These are phyloP conservation scores for Gymnoscopelus braueri DNA, from an alignment of 2,797 vertebrate genomes.

Conservation along the genomic window DNA sequence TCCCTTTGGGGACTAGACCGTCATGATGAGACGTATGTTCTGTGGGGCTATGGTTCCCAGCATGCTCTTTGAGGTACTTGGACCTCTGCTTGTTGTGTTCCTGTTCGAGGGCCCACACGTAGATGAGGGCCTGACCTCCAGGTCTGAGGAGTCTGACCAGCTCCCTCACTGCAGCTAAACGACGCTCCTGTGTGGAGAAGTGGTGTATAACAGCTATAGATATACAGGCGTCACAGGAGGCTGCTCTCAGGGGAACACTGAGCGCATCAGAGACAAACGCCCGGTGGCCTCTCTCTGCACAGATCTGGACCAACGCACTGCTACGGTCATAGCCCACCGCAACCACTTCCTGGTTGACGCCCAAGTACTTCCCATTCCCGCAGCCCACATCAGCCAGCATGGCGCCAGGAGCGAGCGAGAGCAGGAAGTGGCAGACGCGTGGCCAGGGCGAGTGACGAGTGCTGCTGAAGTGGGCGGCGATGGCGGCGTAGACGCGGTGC, in stretches of 20 bases:
- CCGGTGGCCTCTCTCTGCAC: constrained; percentile 84
- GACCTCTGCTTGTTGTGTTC: constrained; percentile 92
- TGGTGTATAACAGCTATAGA: constrained; percentile 97
- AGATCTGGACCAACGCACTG: constrained; percentile 88
- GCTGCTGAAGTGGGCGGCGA: constrained; percentile 94
- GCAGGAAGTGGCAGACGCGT: constrained; percentile 86
- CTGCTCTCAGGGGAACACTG: constrained; percentile 83
- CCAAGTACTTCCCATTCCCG: constrained; percentile 96
- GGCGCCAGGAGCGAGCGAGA: constrained; percentile 81
- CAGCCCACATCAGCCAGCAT: constrained; percentile 93
- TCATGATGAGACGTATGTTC: constrained; percentile 2
- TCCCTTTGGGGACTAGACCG: constrained; percentile 33
- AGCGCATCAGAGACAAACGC: constrained; percentile 90
- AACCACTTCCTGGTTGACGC: constrained; percentile 81
- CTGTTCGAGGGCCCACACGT: constrained; percentile 98
- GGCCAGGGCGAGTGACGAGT: constrained; percentile 96
- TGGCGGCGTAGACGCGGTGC: constrained; percentile 92
- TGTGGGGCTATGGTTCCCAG: constrained; percentile 4
- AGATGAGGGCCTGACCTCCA: constrained; percentile 91
- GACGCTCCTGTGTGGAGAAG: constrained; percentile 91
- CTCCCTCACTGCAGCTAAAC: constrained; percentile 86
- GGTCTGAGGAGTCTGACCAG: constrained; percentile 88
- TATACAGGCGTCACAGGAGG: constrained; percentile 91
- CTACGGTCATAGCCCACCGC: constrained; percentile 96
- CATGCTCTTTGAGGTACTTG: constrained; percentile 87